Base-by-base conservation (phyloP, 1,140 invertebrate species). In the Globodera rostochiensis region DNA sequence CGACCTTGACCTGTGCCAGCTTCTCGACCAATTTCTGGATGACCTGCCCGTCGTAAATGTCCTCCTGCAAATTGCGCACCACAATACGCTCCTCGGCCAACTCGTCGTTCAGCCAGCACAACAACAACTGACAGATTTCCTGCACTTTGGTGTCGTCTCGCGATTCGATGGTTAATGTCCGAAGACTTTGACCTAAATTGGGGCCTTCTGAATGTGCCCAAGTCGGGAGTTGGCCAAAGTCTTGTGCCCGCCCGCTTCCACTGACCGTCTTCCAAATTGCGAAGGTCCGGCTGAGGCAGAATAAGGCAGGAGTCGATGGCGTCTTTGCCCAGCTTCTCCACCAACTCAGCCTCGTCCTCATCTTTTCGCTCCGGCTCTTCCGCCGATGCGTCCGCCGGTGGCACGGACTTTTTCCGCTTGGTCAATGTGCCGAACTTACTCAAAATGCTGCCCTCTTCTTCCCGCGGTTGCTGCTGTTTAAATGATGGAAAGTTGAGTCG, bases 31-130 rank as follows among this genome's bases (percentile, higher is more conserved):
- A 91, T 91, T 98, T 98, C 90, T 98, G 97, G 19, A 99, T 91
- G 80, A 98, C 94, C 92, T 98, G 97, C 11, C 97, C 97, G 93
- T 99, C 97, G 91, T 98, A 99, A 76, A 99, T 91, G 92, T 99
- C 97, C 91, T 98, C 96, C 80, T 95, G 95, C 66, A 99, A 94
- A 88, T 96, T 93, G 90, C 98, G 96, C 0, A 99, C 96, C 88
- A 99, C 98, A 79, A 99, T 99, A 87, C 97, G 92, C 85, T 98
- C 95, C 84, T 94, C 92, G 0, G 96, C 96, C n/a, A 98, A 90
- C 90, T 97, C 97, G 91, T 98, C 64, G 81, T 85, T 86, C 36
- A 88, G 47, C 84, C 90, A 89, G 67, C 89, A 83, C 45, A 90
- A 81, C 19, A 90, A 73, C 83, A 91, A 90, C 83, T 91, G 87